phyloP scores from a whole-genome alignment of 2,888 invertebrate genomes.

The Perithous albicinctus region DNA sequence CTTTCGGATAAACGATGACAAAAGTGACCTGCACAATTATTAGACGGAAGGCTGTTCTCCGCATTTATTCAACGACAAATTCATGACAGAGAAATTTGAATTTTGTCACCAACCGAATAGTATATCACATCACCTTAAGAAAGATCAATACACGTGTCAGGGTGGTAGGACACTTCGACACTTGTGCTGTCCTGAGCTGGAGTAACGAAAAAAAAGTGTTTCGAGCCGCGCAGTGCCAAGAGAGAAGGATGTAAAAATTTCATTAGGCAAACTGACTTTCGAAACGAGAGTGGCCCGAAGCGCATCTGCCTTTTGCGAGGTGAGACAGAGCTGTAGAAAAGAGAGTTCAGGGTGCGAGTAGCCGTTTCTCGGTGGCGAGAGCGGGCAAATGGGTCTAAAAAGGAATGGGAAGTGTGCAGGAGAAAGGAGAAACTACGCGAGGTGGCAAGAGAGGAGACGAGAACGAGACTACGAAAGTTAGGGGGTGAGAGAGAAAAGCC shows the following conservation, averaged over 20 bases:
- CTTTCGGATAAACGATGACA: too few relatives aligned
- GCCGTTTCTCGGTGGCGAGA: constrained; percentile 29
- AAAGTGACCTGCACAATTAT: too few relatives aligned
- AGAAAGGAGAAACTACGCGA: constrained; percentile 25
- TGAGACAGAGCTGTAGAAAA: constrained; percentile 28
- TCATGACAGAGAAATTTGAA: neutral
- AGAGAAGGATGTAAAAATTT: constrained; percentile 75
- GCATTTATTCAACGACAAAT: neutral
- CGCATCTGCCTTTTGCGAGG: constrained; percentile 40
- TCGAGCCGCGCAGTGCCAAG: constrained; percentile 53
- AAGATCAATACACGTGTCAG: constrained; percentile 13
- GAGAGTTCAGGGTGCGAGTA: constrained; percentile 43
- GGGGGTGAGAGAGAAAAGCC: constrained; percentile 13
- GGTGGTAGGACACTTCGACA: neutral
- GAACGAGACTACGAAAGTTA: constrained; percentile 22
- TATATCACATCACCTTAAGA: neutral
- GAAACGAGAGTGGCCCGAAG: constrained; percentile 63
- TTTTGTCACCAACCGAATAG: neutral
- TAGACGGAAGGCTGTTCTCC: too few relatives aligned
- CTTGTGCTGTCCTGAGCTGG: neutral
- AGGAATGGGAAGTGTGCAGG: constrained; percentile 43
- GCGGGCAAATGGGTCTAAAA: constrained; percentile 2
- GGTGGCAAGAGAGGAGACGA: neutral
- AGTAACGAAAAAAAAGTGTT: constrained; percentile 62
- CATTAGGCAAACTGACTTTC: constrained; percentile 76